A percentile compares a stretch with the other conserved stretches of the same genome.
phyloP scores from a whole-genome alignment of 2,888 invertebrate genomes.

The Brassicogethes aeneus region DNA sequence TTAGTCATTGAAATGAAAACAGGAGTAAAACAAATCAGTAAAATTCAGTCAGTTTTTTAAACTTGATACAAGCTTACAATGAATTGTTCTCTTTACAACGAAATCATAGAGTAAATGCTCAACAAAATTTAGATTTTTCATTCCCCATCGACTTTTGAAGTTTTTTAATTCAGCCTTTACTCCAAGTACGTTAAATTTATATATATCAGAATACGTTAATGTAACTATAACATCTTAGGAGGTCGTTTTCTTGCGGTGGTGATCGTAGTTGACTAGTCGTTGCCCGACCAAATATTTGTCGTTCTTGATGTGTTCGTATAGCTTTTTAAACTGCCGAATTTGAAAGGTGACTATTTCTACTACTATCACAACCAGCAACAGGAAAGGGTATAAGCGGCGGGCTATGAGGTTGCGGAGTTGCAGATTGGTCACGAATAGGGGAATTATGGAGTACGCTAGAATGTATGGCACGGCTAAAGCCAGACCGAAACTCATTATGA shows the following conservation, averaged over 20 bases:
- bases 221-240: too few relatives aligned
- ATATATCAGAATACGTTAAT: too few relatives aligned
- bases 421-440: constrained; percentile 54
- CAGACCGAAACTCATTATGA: constrained; percentile 80
- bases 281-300: constrained; percentile 98
- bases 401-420: constrained; percentile 67
- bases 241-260: constrained; percentile 38
- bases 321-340: constrained; percentile 84
- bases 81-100: too few relatives aligned
- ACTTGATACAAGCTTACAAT: not conserved
- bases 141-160: too few relatives aligned
- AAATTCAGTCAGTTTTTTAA: too few relatives aligned
- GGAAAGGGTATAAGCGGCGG: constrained; percentile 81
- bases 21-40: too few relatives aligned
- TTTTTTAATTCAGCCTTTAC: too few relatives aligned
- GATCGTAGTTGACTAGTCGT: constrained; percentile 94
- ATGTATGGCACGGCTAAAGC: constrained; percentile 91
- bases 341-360: constrained; percentile 71
- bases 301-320: constrained; percentile 98
- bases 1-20: too few relatives aligned
- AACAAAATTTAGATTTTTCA: too few relatives aligned
- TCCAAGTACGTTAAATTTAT: too few relatives aligned
- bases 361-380: constrained; percentile 63
- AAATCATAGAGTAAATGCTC: too few relatives aligned
- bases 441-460: constrained; percentile 68